Percentiles rank a stretch among this genome's conserved stretches.
Evolutionary conservation across 2,113 vertebrate species (phyloP).

Genomic region (Odocoileus virginianus): DNA sequence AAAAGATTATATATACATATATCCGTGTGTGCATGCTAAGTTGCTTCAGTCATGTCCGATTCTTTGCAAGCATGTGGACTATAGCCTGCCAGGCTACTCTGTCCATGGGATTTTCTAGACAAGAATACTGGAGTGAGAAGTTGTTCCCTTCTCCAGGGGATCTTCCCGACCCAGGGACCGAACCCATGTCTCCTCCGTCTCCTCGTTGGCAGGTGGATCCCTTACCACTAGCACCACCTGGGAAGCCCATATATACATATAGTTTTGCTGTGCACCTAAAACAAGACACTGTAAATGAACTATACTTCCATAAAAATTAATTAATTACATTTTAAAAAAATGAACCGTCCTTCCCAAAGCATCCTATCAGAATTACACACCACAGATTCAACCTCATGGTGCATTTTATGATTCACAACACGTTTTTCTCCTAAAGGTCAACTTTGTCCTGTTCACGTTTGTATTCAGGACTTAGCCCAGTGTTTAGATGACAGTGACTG

Average conservation of each 20-base stretch:
- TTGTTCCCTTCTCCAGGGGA: neutral
- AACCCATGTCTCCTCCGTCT: neutral
- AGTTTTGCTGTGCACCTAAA: neutral
- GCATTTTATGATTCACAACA: neutral
- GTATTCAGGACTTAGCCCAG: neutral
- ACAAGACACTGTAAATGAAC: neutral
- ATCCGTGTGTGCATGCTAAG: neutral
- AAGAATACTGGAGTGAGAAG: neutral
- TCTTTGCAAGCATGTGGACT: neutral
- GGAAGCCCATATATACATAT: neutral
- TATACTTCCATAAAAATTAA: neutral
- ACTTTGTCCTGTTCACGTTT: neutral
- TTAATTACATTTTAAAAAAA: neutral
- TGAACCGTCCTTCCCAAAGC: neutral
- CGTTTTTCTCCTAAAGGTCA: neutral
- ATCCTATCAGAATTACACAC: neutral
- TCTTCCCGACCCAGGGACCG: neutral
- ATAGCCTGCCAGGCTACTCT: neutral
- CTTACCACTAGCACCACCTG: neutral
- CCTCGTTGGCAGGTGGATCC: neutral
- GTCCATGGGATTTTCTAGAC: neutral
- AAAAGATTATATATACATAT: neutral
- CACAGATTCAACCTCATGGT: neutral
- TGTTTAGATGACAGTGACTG: neutral
- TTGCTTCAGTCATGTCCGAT: neutral